A percentile compares a stretch with the other conserved stretches of the same genome.
These are phyloP conservation scores for Gopherus evgoodei DNA, from an alignment of 2,113 vertebrate species.

Conservation along the genomic window DNA sequence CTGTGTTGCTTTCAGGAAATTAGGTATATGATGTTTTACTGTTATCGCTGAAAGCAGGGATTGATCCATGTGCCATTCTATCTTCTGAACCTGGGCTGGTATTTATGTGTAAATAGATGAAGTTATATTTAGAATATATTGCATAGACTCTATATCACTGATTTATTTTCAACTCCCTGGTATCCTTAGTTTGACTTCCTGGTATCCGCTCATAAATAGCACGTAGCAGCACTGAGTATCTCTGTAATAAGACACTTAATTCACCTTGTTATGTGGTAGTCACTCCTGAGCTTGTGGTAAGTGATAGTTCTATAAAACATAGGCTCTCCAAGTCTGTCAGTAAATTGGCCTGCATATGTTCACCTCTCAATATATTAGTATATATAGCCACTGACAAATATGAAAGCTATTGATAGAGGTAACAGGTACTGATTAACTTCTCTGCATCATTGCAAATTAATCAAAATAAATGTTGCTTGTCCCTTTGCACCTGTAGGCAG, in stretches of 20 bases:
- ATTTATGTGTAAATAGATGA: too few relatives aligned
- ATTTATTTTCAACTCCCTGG: too few relatives aligned
- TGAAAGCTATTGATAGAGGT: slow-evolving; percentile 3
- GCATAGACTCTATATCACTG: too few relatives aligned
- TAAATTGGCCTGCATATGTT: slow-evolving; percentile 33
- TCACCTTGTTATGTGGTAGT: not conserved
- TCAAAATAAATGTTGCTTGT: slow-evolving; percentile 43
- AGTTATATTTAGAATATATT: too few relatives aligned
- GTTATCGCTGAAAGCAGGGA: too few relatives aligned
- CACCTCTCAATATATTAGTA: not conserved
- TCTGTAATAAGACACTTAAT: not conserved
- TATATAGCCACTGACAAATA: not conserved
- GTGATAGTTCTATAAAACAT: not conserved
- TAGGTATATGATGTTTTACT: too few relatives aligned
- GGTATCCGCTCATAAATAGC: not conserved
- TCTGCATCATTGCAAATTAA: slow-evolving; percentile 29
- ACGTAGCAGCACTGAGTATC: not conserved
- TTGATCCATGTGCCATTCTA: too few relatives aligned
- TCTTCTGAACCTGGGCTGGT: too few relatives aligned
- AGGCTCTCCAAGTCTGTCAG: slow-evolving; percentile 1
- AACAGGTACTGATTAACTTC: slow-evolving; percentile 34
- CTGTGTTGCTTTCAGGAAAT: too few relatives aligned
- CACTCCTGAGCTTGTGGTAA: slow-evolving; percentile 19
- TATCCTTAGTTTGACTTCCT: not conserved
- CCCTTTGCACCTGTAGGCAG: slow-evolving; percentile 25